Base-by-base conservation (phyloP, 2,888 invertebrate species). In the Anorthoa munda region DNA sequence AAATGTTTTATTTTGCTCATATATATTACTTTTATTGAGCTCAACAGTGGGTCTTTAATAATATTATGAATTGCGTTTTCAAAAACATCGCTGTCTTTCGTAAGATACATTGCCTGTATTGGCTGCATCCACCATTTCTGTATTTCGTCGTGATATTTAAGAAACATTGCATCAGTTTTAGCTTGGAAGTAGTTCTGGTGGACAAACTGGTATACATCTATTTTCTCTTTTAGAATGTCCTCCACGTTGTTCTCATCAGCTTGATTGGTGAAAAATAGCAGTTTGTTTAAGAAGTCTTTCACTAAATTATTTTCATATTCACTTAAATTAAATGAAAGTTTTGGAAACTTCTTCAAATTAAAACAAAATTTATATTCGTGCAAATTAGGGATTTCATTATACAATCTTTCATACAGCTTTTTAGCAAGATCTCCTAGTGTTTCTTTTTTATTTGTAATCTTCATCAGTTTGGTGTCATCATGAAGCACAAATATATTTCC, bases 141-240 rank as follows among this genome's bases (percentile, higher is more conserved):
- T n/a, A n/a, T n/a, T n/a, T n/a, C n/a, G n/a, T 83, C 66, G 46
- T 85, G 84, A 4, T 72, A 72, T 55, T 66, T 71, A 13, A 81
- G 26, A 60, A 65, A 81, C 39, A 85, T 69, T 0, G 74, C 77
- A 3, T 85, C 80, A 0, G 69, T 58, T 60, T 56, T 66, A 0
- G 69, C 53, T 53, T 65, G n/a, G 1, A 66, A 60, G n/a, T 55
- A 48, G 18, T 46, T 56, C 0, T n/a, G 17, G 4, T 18, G n/a
- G 13, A 63, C 31, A 0, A 12, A 23, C 31, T 67, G 69, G 26
- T 65, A n/a, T n/a, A n/a, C n/a, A 17, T 69, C 45, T 64, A 64
- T 69, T 66, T 68, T 21, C 11, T 75, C n/a, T n/a, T n/a, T n/a
- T n/a, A n/a, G n/a, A n/a, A n/a, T n/a, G n/a, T n/a, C n/a, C n/a